Evolutionary conservation across 2,888 invertebrate species (phyloP).

Genomic region (Drosophila prolongata): DNA sequence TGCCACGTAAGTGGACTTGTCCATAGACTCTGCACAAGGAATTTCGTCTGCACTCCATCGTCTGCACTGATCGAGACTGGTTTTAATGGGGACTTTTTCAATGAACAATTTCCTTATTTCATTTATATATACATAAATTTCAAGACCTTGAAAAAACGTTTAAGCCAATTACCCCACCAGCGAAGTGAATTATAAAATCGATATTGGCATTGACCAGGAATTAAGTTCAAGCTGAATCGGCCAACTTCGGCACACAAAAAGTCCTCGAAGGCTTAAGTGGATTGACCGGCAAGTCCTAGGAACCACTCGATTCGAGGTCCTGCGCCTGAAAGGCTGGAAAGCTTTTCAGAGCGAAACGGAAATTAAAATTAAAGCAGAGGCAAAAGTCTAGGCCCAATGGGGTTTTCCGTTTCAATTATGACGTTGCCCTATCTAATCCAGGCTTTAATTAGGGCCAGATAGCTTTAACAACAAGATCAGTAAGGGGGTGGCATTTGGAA

Average conservation of each 20-base stretch:
- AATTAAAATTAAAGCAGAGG: constrained; percentile 24
- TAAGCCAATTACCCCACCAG: not conserved
- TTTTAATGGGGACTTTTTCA: too few species aligned
- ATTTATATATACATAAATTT: not conserved
- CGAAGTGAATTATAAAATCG: constrained; percentile 15
- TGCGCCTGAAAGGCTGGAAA: constrained; percentile 2
- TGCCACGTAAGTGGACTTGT: too few species aligned
- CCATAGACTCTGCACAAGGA: too few species aligned
- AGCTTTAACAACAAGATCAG: constrained; percentile 1
- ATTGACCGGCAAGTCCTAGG: constrained; percentile 14
- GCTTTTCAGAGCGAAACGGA: not conserved
- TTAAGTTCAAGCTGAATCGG: constrained; percentile 27
- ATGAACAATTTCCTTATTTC: too few species aligned
- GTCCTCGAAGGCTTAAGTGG: constrained; percentile 9
- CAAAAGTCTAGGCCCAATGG: constrained; percentile 12
- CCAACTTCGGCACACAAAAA: constrained; percentile 8
- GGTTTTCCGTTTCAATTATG: constrained; percentile 34
- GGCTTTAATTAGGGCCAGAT: constrained; percentile 21
- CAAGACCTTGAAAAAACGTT: not conserved
- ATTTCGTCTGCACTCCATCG: too few species aligned
- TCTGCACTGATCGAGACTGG: too few species aligned
- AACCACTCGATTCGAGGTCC: constrained; percentile 6
- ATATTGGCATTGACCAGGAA: constrained; percentile 25
- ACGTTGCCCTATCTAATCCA: constrained; percentile 20
- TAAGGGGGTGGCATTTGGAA: not conserved